A percentile compares a stretch with the other conserved stretches of the same genome.
Evolutionary conservation across 2,797 vertebrate genomes (phyloP).

Genomic region (Megalops cyprinoides): DNA sequence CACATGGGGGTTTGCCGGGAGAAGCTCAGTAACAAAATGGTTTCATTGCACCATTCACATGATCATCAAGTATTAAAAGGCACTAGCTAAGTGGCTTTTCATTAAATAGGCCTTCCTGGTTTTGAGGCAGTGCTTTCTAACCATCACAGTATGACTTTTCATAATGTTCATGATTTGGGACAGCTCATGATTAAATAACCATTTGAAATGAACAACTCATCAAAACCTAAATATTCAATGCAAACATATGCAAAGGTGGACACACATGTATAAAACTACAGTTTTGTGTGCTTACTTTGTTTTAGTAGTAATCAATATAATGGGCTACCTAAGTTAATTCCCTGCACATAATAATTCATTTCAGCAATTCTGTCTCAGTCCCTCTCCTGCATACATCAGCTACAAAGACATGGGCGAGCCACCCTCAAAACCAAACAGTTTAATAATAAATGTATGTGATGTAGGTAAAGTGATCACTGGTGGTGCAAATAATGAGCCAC

Average conservation of each 20-base stretch:
- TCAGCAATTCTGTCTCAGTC: not conserved
- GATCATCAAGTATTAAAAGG: too few species aligned
- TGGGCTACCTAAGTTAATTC: not conserved
- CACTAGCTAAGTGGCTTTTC: not conserved
- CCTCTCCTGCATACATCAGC: constrained; percentile 4
- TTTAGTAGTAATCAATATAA: not conserved
- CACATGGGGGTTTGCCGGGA: not conserved
- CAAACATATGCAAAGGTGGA: not conserved
- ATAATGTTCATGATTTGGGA: not conserved
- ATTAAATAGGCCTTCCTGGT: not conserved
- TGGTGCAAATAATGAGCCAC: not conserved
- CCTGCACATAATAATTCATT: constrained; percentile 4
- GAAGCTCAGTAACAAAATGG: too few species aligned
- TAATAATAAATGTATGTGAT: not conserved
- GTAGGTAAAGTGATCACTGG: not conserved
- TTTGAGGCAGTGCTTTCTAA: not conserved
- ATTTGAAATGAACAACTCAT: constrained; percentile 1
- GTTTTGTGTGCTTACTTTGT: not conserved
- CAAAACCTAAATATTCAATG: not conserved
- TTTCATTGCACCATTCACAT: too few species aligned
- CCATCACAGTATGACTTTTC: not conserved
- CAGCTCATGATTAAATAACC: not conserved
- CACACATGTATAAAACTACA: not conserved
- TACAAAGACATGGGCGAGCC: not conserved
- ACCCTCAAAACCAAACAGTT: not conserved